These are phyloP conservation scores for Oreotrochilus melanogaster DNA, from an alignment of 2,113 vertebrate species.

Conservation along the genomic window DNA sequence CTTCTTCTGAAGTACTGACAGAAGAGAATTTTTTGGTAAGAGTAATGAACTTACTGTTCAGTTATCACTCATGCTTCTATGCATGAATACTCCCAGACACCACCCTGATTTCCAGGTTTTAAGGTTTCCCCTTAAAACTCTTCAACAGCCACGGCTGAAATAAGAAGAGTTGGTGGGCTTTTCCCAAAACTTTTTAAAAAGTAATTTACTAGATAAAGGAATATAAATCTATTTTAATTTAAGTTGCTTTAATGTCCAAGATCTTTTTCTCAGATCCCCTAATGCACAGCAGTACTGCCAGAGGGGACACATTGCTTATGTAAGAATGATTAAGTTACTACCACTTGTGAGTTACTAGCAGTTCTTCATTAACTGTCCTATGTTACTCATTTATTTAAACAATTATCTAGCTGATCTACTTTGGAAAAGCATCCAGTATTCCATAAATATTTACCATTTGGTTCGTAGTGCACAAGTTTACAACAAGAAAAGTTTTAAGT, in stretches of 20 bases:
- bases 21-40: background rate
- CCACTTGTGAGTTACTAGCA: background rate
- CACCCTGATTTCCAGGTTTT: background rate
- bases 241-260: background rate
- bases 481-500: background rate
- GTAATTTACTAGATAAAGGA: background rate
- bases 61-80: accelerated
- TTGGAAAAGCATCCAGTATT: background rate
- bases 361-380: background rate
- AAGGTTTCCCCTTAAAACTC: background rate
- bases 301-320: background rate
- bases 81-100: background rate
- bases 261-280: background rate
- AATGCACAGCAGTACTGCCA: background rate
- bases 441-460: background rate
- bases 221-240: background rate
- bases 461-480: background rate
- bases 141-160: background rate
- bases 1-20: background rate
- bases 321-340: background rate
- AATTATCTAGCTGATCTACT: background rate
- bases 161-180: background rate
- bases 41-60: background rate
- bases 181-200: background rate
- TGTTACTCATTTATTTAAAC: background rate